phyloP scores from a whole-genome alignment of 2,113 vertebrate genomes.

The Pterocles burchelli region DNA sequence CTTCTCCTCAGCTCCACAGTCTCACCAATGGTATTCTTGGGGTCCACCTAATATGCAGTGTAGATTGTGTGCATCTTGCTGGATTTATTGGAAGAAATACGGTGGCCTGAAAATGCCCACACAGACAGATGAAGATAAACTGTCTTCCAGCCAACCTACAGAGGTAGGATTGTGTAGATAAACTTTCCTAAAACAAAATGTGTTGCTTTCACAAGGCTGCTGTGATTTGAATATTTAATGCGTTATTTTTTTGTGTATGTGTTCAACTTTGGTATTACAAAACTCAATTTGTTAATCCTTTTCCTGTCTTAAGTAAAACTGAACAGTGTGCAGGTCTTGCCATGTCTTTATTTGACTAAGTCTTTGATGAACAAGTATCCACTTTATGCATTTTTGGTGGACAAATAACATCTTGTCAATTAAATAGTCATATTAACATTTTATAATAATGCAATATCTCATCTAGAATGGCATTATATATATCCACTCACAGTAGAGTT shows the following conservation, averaged over 20 bases:
- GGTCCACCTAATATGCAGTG: slow-evolving; percentile 99
- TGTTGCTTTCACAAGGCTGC: background rate
- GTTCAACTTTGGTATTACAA: background rate
- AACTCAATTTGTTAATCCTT: background rate
- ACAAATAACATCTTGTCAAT: background rate
- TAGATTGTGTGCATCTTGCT: slow-evolving; percentile 93
- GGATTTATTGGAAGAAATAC: slow-evolving; percentile 99
- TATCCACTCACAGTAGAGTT: background rate
- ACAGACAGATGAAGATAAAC: slow-evolving; percentile 89
- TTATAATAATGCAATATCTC: background rate
- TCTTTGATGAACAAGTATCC: background rate
- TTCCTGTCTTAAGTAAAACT: background rate
- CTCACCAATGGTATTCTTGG: slow-evolving; percentile 98
- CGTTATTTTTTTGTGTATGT: accelerated
- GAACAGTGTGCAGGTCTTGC: background rate
- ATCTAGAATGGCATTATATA: background rate
- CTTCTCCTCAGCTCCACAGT: slow-evolving; percentile 85
- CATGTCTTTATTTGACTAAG: background rate
- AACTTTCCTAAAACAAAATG: background rate
- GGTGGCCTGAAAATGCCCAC: slow-evolving; percentile 98
- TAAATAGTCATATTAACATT: background rate
- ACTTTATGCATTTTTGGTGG: background rate
- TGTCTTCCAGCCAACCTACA: slow-evolving; percentile 84
- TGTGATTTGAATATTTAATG: background rate
- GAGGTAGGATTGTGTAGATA: slow-evolving; percentile 74